phyloP scores from a whole-genome alignment of 2,797 vertebrate species.

The Phrynocephalus forsythii region DNA sequence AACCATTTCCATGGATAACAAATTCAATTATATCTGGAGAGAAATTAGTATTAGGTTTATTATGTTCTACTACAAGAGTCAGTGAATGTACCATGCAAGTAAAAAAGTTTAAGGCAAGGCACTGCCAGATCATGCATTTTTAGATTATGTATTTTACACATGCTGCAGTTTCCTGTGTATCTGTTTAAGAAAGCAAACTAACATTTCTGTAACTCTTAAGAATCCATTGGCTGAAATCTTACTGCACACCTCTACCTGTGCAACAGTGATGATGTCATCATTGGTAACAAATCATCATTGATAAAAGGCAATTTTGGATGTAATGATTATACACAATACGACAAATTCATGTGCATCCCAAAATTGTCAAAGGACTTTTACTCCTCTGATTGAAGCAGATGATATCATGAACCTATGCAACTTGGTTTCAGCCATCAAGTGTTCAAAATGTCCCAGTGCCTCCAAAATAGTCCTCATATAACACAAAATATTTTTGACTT shows the following conservation, averaged over 20 bases:
- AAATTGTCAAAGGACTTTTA: too few relatives aligned
- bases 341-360: too few relatives aligned
- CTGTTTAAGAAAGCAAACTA: constrained; percentile 44
- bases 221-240: too few relatives aligned
- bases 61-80: neutral
- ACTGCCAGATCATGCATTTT: constrained; percentile 1
- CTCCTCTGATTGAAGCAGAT: too few relatives aligned
- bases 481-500: neutral
- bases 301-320: too few relatives aligned
- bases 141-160: constrained; percentile 22
- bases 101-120: constrained; percentile 29
- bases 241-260: too few relatives aligned
- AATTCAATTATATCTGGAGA: constrained; percentile 6
- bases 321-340: too few relatives aligned
- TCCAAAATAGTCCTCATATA: neutral
- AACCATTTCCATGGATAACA: neutral
- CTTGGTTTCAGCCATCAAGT: neutral
- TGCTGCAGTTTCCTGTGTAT: constrained; percentile 33
- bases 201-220: constrained; percentile 2
- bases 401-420: neutral
- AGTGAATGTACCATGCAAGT: constrained; percentile 29
- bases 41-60: constrained; percentile 13
- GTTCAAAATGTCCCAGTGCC: neutral
- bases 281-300: too few relatives aligned
- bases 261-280: too few relatives aligned